Percentiles rank a stretch among this genome's conserved stretches.
Evolutionary conservation across 2,888 invertebrate genomes (phyloP).

Genomic region (Cosmia pyralina): DNA sequence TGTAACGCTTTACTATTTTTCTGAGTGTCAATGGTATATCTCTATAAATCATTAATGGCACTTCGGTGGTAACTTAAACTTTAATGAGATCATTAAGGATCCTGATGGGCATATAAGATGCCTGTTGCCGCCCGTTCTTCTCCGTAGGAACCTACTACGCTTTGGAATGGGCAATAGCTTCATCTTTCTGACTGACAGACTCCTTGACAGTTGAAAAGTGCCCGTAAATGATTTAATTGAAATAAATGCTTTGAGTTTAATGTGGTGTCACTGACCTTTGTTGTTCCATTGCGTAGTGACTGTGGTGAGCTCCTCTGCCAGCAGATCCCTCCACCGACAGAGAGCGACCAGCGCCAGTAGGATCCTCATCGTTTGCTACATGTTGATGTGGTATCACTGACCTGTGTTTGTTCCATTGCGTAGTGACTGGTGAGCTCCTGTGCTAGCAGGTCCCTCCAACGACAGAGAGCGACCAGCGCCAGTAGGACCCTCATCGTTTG

Average conservation of each 20-base stretch:
- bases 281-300: not conserved
- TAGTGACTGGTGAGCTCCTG: not conserved
- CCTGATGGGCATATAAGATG: not conserved
- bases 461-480: not conserved
- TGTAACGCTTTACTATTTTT: not conserved
- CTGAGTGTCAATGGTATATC: not conserved
- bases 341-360: slow-evolving; percentile 7
- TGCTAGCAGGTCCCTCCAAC: not conserved
- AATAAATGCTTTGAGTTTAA: not conserved
- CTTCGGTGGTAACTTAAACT: not conserved
- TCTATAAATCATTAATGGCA: not conserved
- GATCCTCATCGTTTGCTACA: not conserved
- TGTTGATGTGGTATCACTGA: slow-evolving; percentile 36
- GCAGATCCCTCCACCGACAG: not conserved
- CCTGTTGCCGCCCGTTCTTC: no score
- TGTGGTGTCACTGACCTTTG: slow-evolving; percentile 42
- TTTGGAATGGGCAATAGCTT: not conserved
- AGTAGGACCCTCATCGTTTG: slow-evolving; percentile 4
- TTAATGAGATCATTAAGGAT: not conserved
- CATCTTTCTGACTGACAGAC: not conserved
- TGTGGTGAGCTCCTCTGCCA: not conserved
- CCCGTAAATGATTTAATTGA: not conserved
- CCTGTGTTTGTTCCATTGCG: slow-evolving; percentile 18
- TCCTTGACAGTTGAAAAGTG: not conserved
- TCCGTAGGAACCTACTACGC: not conserved